phyloP scores from a whole-genome alignment of 2,113 vertebrate species.

The Maccullochella peelii region DNA sequence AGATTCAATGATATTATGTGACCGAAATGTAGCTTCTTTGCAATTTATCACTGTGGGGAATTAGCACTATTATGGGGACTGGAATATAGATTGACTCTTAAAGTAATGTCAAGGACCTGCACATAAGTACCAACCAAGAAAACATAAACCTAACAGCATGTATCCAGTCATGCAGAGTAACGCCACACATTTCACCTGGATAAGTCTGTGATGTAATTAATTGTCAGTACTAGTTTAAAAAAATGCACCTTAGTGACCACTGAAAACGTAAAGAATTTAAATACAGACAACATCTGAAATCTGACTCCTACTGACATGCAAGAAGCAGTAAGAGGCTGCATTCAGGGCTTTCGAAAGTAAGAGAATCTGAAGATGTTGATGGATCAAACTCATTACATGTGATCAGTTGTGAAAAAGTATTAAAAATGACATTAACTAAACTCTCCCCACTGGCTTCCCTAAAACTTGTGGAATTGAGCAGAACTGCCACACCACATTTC shows the following conservation, averaged over 20 bases:
- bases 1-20: slow-evolving; percentile 10
- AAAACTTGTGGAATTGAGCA: slow-evolving; percentile 9
- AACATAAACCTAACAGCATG: not conserved
- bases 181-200: not conserved
- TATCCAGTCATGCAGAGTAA: not conserved
- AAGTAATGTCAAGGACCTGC: not conserved
- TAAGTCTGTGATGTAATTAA: not conserved
- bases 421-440: slow-evolving; percentile 1
- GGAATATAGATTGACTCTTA: slow-evolving; percentile 17
- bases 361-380: slow-evolving; percentile 20
- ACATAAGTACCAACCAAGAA: not conserved
- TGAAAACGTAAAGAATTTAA: not conserved
- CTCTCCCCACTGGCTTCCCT: not conserved
- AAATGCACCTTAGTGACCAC: not conserved
- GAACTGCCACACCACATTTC: slow-evolving; percentile 16
- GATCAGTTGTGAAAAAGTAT: not conserved
- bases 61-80: not conserved
- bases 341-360: not conserved
- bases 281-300: not conserved
- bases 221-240: not conserved
- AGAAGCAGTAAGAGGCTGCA: slow-evolving; percentile 17
- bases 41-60: not conserved
- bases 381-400: slow-evolving; percentile 4
- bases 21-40: slow-evolving; percentile 6
- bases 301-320: not conserved